Evolutionary conservation across 2,113 vertebrate species (phyloP), one percentile per base, ranked within the genome.

Genomic region (Gavia stellata): DNA sequence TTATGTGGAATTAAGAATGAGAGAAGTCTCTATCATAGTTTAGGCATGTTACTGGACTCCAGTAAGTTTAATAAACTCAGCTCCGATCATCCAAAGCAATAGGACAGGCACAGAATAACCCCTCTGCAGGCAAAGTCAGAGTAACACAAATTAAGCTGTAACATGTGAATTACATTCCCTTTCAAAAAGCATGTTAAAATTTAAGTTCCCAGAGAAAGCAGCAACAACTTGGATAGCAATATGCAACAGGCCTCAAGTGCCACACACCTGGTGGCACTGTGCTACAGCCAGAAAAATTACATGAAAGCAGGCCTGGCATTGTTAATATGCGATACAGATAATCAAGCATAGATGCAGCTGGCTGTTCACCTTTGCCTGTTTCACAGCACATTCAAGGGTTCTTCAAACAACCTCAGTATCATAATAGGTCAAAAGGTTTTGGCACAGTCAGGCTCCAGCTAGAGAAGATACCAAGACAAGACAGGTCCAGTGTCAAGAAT

Each of bases 251-350:
- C 40, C 88, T 7, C 12, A 12, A 73, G 33, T 62, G 45, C 15
- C 86, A 72, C 85, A 82, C 53, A 6, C 92, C 77, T 93, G 88
- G 85, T 90, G 82, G 92, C 96, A 97, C 79, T 94, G 79, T 83
- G 67, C 62, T 65, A 31, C 71, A 92, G 71, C 13, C 79, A 82
- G 66, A 42, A 78, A 36, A 16, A 33, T 5, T 14, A 19, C 20
- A 33, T 0, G 3, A 73, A 44, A 65, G 49, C 58, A 86, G 34
- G 33, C 6, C 21, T 81, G 19, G 34, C 63, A 70, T 2, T 5
- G 16, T 18, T 29, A 3, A 24, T 1, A 5, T 7, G 18, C 7
- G 5, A 12, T 1, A 66, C 14, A 58, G 29, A 29, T 50, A 11
- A 56, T 16, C 28, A 50, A 2, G 28, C 59, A 42, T 7, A 40